Evolutionary conservation across 2,888 invertebrate species (phyloP), one percentile per base, ranked within the genome.

Genomic region (Clusia tigrina): DNA sequence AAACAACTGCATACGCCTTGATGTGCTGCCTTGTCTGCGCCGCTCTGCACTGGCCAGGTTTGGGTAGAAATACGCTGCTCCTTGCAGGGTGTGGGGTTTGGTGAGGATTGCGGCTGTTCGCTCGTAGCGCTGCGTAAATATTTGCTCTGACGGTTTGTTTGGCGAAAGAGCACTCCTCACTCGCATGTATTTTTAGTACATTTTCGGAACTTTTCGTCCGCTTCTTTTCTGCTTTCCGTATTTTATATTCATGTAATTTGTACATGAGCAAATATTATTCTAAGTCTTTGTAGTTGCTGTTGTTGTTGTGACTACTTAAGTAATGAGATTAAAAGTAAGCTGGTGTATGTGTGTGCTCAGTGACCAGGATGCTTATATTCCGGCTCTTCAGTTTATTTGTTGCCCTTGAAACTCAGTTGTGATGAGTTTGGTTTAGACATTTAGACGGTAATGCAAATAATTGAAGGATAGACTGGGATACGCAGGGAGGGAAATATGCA

Each of bases 201-300:
- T 32, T 32, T 32, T 32, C 12, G 12, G 12, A 15, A n/a, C 9
- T 15, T 12, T 6, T 6, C 32, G 32, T 12, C 6, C 32, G 12
- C 32, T 32, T 32, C 32, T 32, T 32, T n/a, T n/a, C 32, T 32
- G 32, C 32, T 12, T n/a, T 42, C n/a, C 42, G 48, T 22, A 48
- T 48, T 48, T 48, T 22, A n/a, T 42, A 22, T 48, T 48, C 48
- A 20, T 48, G 48, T 48, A 48, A 22, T 48, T 48, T 22, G 48
- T 9, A 48, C 20, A 48, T 22, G 48, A 48, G 22, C 20, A 48
- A 48, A 48, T 48, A 48, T 48, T 48, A 48, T 18, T 3, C 15
- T 22, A 48, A 48, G 48, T 48, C 48, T 48, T 20, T 48, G 48
- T n/a, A n/a, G n/a, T n/a, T n/a, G n/a, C n/a, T n/a, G n/a, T n/a